Conservation (phyloP, 1,140 invertebrate genomes). For the Drosophila seguyi region DNA sequence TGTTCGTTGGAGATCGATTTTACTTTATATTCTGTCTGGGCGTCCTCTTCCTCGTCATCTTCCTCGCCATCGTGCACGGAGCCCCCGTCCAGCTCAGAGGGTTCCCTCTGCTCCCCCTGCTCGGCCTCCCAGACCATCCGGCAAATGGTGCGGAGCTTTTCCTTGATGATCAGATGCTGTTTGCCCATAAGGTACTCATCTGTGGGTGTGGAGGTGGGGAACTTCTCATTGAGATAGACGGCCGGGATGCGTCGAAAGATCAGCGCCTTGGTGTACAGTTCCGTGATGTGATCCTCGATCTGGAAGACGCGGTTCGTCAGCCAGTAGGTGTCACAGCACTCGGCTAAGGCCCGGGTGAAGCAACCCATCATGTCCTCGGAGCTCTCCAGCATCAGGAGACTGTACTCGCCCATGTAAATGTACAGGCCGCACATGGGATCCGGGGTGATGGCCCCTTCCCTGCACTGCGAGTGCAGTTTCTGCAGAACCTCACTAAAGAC, state of each 20-base stretch:
- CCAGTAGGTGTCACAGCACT: conserved; percentile 45
- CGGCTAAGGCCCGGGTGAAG: conserved; percentile 52
- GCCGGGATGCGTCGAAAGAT: conserved; percentile 57
- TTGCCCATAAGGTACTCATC: conserved; percentile 75
- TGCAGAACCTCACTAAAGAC: conserved; percentile 44
- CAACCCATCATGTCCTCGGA: conserved; percentile 73
- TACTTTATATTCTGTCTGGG: background rate
- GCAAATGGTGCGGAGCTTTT: conserved; percentile 60
- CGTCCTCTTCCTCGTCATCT: conserved; percentile 5
- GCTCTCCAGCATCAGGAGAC: conserved; percentile 69
- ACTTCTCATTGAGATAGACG: conserved; percentile 75
- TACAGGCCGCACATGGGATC: conserved; percentile 71
- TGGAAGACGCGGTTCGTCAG: conserved; percentile 55
- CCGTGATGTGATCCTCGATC: conserved; percentile 68
- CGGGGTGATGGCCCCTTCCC: conserved; percentile 19
- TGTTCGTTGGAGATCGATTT: background rate
- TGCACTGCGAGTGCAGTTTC: conserved; percentile 40
- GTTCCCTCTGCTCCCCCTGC: background rate
- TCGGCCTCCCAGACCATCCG: conserved; percentile 23
- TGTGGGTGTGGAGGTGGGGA: conserved; percentile 69
- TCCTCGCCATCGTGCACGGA: background rate
- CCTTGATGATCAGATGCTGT: conserved; percentile 77
- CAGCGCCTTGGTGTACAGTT: conserved; percentile 64
- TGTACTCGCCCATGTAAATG: conserved; percentile 73
- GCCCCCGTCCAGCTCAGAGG: background rate